A percentile compares a stretch with the other conserved stretches of the same genome.
phyloP scores from a whole-genome alignment of 1,140 invertebrate species.

The Andricus grossulariae region DNA sequence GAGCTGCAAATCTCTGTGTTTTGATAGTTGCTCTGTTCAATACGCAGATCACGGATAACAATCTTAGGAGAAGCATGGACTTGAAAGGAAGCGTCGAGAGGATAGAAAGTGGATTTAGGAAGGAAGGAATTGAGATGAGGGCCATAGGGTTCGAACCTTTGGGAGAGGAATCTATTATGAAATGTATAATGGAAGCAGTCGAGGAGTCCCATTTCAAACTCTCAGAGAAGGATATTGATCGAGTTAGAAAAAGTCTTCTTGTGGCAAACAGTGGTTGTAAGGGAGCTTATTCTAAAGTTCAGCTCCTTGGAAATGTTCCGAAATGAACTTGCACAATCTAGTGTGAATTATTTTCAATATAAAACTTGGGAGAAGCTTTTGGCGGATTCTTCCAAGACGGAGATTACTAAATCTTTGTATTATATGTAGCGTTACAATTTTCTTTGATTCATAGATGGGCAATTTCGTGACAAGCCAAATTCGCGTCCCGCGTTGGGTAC shows the following conservation, averaged over 20 bases:
- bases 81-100: conserved; percentile 44
- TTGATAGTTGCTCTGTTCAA: conserved; percentile 64
- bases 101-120: conserved; percentile 48
- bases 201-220: conserved; percentile 48
- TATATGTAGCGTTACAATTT: too few relatives aligned
- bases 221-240: conserved; percentile 46
- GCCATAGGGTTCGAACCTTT: conserved; percentile 57
- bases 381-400: too few relatives aligned
- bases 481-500: too few relatives aligned
- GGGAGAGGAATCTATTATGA: conserved; percentile 48
- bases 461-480: too few relatives aligned
- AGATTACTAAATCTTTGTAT: too few relatives aligned
- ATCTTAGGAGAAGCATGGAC: conserved; percentile 52
- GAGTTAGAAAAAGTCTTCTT: conserved; percentile 56
- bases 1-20: conserved; percentile 50
- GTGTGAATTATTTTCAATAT: background rate
- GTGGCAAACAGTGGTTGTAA: conserved; percentile 66
- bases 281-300: conserved; percentile 67
- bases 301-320: conserved; percentile 53
- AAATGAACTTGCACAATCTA: conserved; percentile 35
- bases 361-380: too few relatives aligned
- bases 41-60: conserved; percentile 50
- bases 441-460: too few relatives aligned
- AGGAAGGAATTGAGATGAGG: conserved; percentile 44
- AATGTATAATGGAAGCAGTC: conserved; percentile 64